Percentiles rank a stretch among this genome's conserved stretches.
These are phyloP conservation scores for Rhagoletis zephyria DNA, from an alignment of 1,140 invertebrate species.

Conservation along the genomic window DNA sequence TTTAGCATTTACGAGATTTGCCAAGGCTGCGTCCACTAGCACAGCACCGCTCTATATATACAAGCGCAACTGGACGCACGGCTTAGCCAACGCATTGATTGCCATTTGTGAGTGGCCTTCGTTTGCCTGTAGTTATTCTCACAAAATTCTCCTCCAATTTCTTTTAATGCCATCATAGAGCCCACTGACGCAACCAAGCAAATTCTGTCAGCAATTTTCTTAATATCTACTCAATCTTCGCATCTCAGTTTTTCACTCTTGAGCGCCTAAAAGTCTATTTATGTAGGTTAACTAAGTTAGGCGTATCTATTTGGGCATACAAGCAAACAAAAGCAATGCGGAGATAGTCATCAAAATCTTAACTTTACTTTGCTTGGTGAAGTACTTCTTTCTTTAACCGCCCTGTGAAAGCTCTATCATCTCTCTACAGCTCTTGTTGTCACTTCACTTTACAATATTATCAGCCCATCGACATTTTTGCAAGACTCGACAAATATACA, in stretches of 20 bases:
- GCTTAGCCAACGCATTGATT: constrained; percentile 14
- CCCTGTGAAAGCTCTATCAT: background rate
- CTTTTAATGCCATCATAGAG: constrained; percentile 19
- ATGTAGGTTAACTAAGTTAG: background rate
- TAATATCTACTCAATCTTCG: background rate
- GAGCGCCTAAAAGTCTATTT: constrained; percentile 44
- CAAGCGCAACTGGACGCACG: background rate
- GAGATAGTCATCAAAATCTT: background rate
- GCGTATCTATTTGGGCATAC: background rate
- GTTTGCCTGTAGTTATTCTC: background rate
- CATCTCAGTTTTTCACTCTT: background rate
- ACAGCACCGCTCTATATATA: background rate
- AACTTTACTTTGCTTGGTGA: background rate
- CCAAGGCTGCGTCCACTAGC: background rate
- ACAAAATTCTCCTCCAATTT: background rate
- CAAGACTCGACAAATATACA: too few species aligned
- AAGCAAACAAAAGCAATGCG: background rate
- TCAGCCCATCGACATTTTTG: constrained; percentile 10
- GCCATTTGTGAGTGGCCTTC: constrained; percentile 30
- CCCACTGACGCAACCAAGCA: constrained; percentile 20
- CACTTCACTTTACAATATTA: constrained; percentile 1
- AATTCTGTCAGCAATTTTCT: constrained; percentile 16
- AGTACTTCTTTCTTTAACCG: background rate
- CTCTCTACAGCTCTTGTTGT: background rate
- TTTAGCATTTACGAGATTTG: constrained; percentile 42